Conservation (phyloP, 2,113 vertebrate genomes). For the Hyperoodon ampullatus region DNA sequence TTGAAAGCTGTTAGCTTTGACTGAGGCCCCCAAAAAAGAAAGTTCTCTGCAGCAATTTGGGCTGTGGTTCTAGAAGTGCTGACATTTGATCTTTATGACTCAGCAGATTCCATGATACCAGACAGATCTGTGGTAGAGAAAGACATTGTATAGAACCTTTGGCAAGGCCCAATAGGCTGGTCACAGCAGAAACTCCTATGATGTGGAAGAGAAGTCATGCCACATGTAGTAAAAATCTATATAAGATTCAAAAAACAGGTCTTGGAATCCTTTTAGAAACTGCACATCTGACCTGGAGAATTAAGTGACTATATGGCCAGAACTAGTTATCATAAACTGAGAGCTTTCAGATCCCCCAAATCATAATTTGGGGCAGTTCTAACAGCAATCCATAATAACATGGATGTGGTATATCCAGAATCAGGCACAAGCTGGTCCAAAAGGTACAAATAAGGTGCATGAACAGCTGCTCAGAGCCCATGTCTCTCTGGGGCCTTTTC, state of each 20-base stretch:
- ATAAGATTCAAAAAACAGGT: not conserved
- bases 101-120: not conserved
- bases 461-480: not conserved
- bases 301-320: not conserved
- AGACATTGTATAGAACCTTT: not conserved
- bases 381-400: not conserved
- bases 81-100: not conserved
- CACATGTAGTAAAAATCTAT: not conserved
- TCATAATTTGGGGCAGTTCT: not conserved
- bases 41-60: not conserved
- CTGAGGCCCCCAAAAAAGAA: not conserved
- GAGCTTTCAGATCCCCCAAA: not conserved
- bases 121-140: not conserved
- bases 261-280: not conserved
- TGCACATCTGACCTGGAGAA: not conserved
- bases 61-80: not conserved
- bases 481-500: not conserved
- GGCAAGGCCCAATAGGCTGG: not conserved
- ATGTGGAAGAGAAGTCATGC: not conserved
- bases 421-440: not conserved
- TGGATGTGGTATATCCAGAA: not conserved
- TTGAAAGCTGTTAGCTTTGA: not conserved
- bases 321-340: not conserved
- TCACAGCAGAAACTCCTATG: not conserved
- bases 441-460: not conserved